Evolutionary conservation across 2,888 invertebrate species (phyloP).

Genomic region (Diaphora mendica): DNA sequence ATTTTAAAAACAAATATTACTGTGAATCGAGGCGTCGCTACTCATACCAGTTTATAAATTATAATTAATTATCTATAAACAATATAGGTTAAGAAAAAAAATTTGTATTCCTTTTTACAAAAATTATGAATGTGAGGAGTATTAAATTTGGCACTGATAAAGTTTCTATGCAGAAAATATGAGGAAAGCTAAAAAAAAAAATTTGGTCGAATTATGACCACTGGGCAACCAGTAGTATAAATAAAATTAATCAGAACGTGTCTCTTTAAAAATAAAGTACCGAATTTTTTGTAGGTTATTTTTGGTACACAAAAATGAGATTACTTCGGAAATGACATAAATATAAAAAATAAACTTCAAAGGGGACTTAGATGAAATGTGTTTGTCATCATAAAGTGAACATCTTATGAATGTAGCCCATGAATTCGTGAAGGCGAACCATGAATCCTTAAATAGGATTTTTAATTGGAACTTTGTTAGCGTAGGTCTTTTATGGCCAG

Average conservation of each 20-base stretch:
- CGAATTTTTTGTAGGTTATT: constrained; percentile 2
- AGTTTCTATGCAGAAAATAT: no score
- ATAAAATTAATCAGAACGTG: background rate
- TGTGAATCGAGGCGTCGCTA: background rate
- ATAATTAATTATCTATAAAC: background rate
- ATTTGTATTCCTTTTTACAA: no score
- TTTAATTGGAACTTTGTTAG: constrained; percentile 18
- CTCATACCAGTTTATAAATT: background rate
- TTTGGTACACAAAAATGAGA: constrained; percentile 16
- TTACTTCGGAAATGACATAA: constrained; percentile 31
- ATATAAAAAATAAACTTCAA: constrained; percentile 38
- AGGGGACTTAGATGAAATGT: constrained; percentile 19
- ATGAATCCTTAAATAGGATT: constrained; percentile 17
- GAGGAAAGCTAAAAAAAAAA: no score
- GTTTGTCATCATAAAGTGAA: constrained; percentile 9
- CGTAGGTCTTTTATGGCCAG: constrained; percentile 6
- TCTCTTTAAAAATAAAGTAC: background rate
- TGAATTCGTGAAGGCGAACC: constrained; percentile 12
- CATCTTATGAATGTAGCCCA: constrained; percentile 7
- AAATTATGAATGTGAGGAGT: no score
- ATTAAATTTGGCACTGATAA: no score
- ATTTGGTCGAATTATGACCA: no score
- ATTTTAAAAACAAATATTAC: background rate
- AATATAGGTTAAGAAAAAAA: no score
- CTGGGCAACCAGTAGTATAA: no score